A percentile compares a stretch with the other conserved stretches of the same genome.
phyloP scores from a whole-genome alignment of 2,888 invertebrate species.

The Sepiola atlantica region DNA sequence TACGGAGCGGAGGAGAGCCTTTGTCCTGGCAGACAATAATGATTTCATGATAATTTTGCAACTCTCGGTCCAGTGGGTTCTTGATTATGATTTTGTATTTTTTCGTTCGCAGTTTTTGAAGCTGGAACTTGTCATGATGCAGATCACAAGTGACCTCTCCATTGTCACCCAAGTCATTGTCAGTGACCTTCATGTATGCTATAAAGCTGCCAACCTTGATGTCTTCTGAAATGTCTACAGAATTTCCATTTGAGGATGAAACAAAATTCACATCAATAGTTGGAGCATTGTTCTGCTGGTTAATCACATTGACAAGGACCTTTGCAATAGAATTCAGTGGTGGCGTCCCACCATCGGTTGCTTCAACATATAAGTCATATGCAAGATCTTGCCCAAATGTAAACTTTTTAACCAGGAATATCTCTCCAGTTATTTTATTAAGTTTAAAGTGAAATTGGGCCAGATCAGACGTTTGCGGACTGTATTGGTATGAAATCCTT shows the following conservation, averaged over 20 bases:
- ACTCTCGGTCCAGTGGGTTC: background rate
- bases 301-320: background rate
- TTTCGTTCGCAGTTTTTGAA: background rate
- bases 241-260: background rate
- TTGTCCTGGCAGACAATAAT: background rate
- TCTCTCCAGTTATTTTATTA: background rate
- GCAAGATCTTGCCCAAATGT: constrained; percentile 18
- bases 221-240: background rate
- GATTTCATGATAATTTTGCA: background rate
- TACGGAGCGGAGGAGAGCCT: background rate
- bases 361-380: background rate
- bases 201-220: background rate
- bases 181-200: background rate
- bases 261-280: background rate
- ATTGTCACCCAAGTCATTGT: background rate
- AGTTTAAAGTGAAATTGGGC: background rate
- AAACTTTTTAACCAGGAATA: background rate
- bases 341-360: background rate
- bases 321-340: background rate
- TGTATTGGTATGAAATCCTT: background rate
- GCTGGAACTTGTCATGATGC: background rate
- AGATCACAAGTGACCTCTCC: background rate
- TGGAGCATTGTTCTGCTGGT: background rate
- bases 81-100: background rate
- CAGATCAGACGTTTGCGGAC: background rate